phyloP scores from a whole-genome alignment of 2,888 invertebrate species.

The Oxystoma pomonae region DNA sequence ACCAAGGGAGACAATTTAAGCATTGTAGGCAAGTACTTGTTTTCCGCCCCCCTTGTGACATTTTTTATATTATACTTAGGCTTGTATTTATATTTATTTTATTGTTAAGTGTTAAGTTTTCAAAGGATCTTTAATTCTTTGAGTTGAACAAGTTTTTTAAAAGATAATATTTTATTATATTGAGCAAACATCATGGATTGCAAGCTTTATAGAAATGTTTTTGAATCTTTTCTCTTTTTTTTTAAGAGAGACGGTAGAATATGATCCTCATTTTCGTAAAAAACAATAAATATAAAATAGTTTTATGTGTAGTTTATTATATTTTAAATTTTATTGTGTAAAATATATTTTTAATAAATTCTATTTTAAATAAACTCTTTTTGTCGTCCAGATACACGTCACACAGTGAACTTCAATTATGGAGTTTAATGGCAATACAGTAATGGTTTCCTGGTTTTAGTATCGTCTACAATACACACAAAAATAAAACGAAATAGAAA shows the following conservation, averaged over 20 bases:
- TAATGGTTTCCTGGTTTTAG: too few species aligned
- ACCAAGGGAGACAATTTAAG: too few species aligned
- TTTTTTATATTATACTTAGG: too few species aligned
- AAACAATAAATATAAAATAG: slow-evolving; percentile 13
- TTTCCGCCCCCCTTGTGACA: too few species aligned
- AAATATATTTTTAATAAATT: slow-evolving; percentile 27
- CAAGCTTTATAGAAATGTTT: neutral
- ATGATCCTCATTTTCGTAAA: neutral
- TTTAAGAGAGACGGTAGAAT: too few species aligned
- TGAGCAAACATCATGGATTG: slow-evolving; percentile 14
- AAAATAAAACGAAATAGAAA: too few species aligned
- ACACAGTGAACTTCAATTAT: too few species aligned
- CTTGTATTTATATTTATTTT: neutral
- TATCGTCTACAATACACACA: too few species aligned
- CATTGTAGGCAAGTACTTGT: too few species aligned
- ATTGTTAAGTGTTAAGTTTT: neutral
- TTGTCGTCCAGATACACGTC: too few species aligned
- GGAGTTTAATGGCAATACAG: too few species aligned
- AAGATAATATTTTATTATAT: slow-evolving; percentile 9
- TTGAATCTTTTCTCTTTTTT: too few species aligned
- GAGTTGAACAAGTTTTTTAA: neutral
- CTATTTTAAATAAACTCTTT: slow-evolving; percentile 18
- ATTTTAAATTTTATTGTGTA: slow-evolving; percentile 20
- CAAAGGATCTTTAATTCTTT: neutral
- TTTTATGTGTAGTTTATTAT: slow-evolving; percentile 25